These are phyloP conservation scores for Latrodectus elegans DNA, from an alignment of 2,888 invertebrate genomes.

Conservation along the genomic window DNA sequence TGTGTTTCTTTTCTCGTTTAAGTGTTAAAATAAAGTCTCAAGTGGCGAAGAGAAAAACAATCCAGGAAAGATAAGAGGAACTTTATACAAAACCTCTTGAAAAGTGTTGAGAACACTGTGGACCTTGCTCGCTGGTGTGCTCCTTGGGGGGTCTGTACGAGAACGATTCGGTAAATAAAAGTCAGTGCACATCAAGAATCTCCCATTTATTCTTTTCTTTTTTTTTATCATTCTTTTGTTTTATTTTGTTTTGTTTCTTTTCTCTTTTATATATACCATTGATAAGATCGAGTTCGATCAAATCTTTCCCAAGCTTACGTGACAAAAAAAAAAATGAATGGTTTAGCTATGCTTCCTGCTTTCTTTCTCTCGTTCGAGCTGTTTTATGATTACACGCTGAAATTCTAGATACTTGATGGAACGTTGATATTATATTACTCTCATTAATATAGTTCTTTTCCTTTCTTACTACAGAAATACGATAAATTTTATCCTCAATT, in stretches of 20 bases:
- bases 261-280: neutral
- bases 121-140: conserved; percentile 17
- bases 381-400: no score
- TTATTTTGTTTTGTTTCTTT: neutral
- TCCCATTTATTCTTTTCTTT: conserved; percentile 6
- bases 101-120: neutral
- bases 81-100: neutral
- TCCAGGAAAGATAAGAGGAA: neutral
- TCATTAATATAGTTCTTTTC: no score
- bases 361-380: no score
- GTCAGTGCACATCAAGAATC: neutral
- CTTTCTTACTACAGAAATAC: no score
- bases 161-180: conserved; percentile 27
- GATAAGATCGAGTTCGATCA: neutral
- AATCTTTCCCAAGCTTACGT: no score
- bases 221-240: conserved; percentile 3
- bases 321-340: no score
- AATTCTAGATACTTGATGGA: no score
- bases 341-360: no score
- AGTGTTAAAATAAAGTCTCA: neutral
- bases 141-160: conserved; percentile 26
- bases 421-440: no score
- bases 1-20: neutral
- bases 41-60: neutral
- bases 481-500: no score